Base-by-base conservation (phyloP, 2,113 vertebrate genomes). In the Psilopogon haemacephalus region DNA sequence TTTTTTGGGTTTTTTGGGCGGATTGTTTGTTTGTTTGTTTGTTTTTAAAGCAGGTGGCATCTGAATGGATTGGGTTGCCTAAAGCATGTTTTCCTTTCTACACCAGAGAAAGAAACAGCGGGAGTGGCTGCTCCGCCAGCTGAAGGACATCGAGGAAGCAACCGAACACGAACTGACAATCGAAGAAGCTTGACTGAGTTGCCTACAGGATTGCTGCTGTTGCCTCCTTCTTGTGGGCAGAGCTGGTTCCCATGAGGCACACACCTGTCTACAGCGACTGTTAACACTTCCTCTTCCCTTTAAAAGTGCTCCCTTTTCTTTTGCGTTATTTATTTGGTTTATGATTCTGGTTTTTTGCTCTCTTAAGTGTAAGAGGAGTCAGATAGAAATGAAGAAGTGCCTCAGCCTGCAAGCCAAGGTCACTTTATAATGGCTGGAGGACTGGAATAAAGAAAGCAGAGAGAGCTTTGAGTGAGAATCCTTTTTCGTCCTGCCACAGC, bases 141-240 rank as follows among this genome's bases (percentile, higher is more conserved):
- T 99, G 97, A 33, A 87, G 76, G 97, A 98, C 84, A 97, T 98
- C 4, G 98, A 98, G 38, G 98, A 98, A 71, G 98, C 98, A 78
- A 97, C 93, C 30, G 91, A 88, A 28, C 97, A 98, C 11, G 93
- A 98, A 30, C 92, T 98, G 62, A 95, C 95, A 38, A 95, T 98
- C 69, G 98, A 98, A 93, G 91, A 94, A 74, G 40, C 68, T 54
- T 96, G 80, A 95, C 0, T 19, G 35, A 46, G 15, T 27, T 59
- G 40, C 18, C 5, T 38, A 26, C 44, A 44, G 30, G 27, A 56
- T 40, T 48, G 52, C 5, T 69, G 19, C 14, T 68, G 9, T 37
- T 5, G 7, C 17, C 33, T 20, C 14, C 7, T 21, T 42, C 26
- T 48, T 17, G 7, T 77, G 46, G 52, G 9, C 94, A 68, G 5